These are phyloP conservation scores for Pampusana beccarii DNA, from an alignment of 2,113 vertebrate species.

Conservation along the genomic window DNA sequence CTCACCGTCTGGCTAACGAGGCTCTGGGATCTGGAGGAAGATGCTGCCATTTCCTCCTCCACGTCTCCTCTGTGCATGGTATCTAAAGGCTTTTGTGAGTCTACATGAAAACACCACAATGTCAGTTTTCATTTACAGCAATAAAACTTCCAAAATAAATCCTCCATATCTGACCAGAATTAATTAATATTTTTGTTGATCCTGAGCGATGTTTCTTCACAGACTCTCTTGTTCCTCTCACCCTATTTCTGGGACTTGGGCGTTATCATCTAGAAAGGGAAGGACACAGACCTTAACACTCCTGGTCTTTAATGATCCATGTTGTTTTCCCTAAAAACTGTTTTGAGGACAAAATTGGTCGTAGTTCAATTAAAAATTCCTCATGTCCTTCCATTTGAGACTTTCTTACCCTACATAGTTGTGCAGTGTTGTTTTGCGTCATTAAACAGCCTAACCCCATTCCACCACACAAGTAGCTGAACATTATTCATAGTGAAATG, in stretches of 20 bases:
- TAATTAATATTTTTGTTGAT: not conserved
- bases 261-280: not conserved
- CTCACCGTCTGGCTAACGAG: not conserved
- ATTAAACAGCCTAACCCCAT: slow-evolving; percentile 5
- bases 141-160: not conserved
- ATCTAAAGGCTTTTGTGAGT: not conserved
- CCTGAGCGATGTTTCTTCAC: not conserved
- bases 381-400: not conserved
- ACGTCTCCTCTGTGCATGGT: not conserved
- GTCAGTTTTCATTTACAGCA: not conserved
- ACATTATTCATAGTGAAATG: not conserved
- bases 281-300: not conserved
- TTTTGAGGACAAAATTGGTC: not conserved
- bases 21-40: not conserved
- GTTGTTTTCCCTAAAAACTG: not conserved
- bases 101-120: not conserved
- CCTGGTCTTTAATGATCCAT: not conserved
- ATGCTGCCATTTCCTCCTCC: not conserved
- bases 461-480: not conserved
- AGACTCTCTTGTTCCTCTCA: not conserved
- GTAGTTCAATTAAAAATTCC: not conserved
- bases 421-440: not conserved
- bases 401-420: not conserved
- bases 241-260: not conserved
- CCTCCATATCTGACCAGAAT: not conserved